These are phyloP conservation scores for Cryptosula pallasiana DNA, from an alignment of 2,888 invertebrate species.

Conservation along the genomic window DNA sequence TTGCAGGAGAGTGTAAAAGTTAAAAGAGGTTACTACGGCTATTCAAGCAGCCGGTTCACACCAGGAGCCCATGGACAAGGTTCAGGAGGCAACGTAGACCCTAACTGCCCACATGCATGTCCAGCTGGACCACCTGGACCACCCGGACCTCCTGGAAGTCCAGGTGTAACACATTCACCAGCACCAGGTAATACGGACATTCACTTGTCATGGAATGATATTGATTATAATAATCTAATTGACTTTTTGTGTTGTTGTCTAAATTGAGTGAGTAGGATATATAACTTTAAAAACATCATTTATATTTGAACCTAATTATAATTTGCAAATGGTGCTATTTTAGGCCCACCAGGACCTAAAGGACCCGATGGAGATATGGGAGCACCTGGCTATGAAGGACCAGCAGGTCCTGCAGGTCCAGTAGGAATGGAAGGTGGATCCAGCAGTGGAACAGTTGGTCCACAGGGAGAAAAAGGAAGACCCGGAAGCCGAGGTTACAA, in stretches of 20 bases:
- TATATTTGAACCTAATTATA: too few relatives aligned
- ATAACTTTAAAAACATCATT: too few relatives aligned
- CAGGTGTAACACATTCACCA: background rate
- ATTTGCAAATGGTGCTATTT: too few relatives aligned
- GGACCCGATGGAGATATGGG: conserved; percentile 2
- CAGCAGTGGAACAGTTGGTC: background rate
- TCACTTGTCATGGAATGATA: too few relatives aligned
- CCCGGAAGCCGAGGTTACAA: background rate
- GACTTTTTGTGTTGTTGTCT: too few relatives aligned
- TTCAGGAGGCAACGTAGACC: too few relatives aligned
- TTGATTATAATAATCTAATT: too few relatives aligned
- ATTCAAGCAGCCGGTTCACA: too few relatives aligned
- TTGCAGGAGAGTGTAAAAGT: too few relatives aligned
- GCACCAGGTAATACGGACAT: background rate
- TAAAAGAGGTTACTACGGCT: too few relatives aligned
- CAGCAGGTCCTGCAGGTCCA: background rate
- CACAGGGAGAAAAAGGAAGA: background rate
- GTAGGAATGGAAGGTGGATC: background rate
- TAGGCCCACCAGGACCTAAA: conserved; percentile 21
- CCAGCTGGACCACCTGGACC: conserved; percentile 18
- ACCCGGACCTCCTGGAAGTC: conserved; percentile 13
- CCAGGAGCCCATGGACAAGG: too few relatives aligned
- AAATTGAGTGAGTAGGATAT: too few relatives aligned
- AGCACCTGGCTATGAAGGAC: background rate
- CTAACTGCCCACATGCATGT: background rate